Base-by-base conservation (phyloP, 1,140 invertebrate genomes). In the Proales similis region DNA sequence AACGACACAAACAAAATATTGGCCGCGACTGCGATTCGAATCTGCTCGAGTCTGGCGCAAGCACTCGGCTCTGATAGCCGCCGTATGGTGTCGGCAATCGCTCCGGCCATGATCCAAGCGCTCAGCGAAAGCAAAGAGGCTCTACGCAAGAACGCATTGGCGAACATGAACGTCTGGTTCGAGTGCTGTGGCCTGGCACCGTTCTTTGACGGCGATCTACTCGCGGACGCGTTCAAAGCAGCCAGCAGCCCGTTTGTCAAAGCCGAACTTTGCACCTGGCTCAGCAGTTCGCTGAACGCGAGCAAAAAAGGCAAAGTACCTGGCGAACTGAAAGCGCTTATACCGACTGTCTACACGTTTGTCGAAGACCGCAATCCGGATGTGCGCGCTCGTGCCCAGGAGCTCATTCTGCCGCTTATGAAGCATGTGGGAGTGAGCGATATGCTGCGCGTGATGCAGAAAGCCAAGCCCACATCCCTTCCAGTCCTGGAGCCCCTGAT, bases 361-460 rank as follows among this genome's bases (percentile, higher is more conserved):
- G 72, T 94, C 27, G 90, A 92, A 70, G 90, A 95, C 78, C 81
- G 91, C 36, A 89, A 86, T 73, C 84, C 83, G 0, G 90, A 93
- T 68, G 89, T 94, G 1, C 79, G 90, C 12, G 91, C 89, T 71
- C 87, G 86, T 70, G 85, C 89, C 12, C 83, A 85, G 63, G 90
- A 94, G 69, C 86, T 86, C 43, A 82, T 92, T 19, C 72, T 92
- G 22, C 88, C 88, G 5, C 84, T 91, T 65, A 94, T 94, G 90
- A 84, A 92, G 62, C 90, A 93, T 74, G 74, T 90, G 1, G 87
- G 89, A 4, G 92, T 85, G 68, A 87, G 90, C 38, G 65, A 79
- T 0, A 87, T 93, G 84, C 73, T 81, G 3, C 83, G 84, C 63
- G 83, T 84, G 33, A 79, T 85, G 9, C 85, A 86, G 67, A 89